Percentiles rank a stretch among this genome's conserved stretches.
Evolutionary conservation across 92 coral and sea anemone genomes (phyloP).

Genomic region (Meandrina meandrites): DNA sequence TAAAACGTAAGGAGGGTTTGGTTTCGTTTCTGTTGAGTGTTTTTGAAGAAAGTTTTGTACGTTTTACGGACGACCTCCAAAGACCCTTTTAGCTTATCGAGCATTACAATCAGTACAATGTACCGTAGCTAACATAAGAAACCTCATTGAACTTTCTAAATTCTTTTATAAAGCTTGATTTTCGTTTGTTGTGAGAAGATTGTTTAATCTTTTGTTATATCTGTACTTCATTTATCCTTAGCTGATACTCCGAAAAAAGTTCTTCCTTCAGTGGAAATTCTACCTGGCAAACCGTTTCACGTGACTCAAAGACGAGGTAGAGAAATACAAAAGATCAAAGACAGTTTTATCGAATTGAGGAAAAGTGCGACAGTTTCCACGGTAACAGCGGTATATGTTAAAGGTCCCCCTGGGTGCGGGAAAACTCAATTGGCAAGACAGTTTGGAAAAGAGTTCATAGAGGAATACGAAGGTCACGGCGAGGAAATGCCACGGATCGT

Average conservation of each 20-base stretch:
- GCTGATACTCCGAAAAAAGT: not conserved
- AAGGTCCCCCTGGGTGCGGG: conserved; percentile 96
- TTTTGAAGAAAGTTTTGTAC: not conserved
- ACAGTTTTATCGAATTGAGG: conserved; percentile 43
- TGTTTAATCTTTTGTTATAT: not conserved
- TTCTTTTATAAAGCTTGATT: too few relatives aligned
- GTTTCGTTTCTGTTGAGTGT: not conserved
- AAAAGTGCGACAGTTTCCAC: conserved; percentile 19
- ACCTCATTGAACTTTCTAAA: too few relatives aligned
- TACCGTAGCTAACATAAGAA: too few relatives aligned
- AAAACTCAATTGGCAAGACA: conserved; percentile 86
- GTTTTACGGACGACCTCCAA: not conserved
- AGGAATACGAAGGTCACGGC: not conserved
- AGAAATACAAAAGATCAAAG: conserved; percentile 59
- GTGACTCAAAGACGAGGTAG: conserved; percentile 65
- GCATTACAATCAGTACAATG: too few relatives aligned
- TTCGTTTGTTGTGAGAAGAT: not conserved
- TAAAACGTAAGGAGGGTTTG: not conserved
- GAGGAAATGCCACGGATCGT: conserved; percentile 49
- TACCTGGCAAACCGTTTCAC: conserved; percentile 85
- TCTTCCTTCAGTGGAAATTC: conserved; percentile 55
- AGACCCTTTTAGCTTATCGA: too few relatives aligned
- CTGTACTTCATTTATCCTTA: not conserved
- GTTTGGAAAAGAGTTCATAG: conserved; percentile 63
- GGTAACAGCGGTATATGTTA: conserved; percentile 74